Conservation (phyloP, 2,888 invertebrate species). For the Iphiclides podalirius region DNA sequence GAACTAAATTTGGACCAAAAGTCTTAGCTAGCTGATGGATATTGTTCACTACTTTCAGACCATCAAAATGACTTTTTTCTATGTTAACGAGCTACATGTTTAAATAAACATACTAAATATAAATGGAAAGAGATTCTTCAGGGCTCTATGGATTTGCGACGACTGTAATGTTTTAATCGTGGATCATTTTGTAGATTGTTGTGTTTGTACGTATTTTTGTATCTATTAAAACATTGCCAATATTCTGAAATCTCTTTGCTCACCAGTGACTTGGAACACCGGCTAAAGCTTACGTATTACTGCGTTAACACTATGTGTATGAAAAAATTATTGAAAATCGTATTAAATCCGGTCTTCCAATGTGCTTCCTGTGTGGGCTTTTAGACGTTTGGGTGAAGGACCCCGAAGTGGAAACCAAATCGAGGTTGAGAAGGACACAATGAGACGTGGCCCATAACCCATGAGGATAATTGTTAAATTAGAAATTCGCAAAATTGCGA, state of each 20-base stretch:
- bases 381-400: slow-evolving; percentile 79
- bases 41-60: neutral
- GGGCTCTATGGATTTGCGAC: slow-evolving; percentile 74
- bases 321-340: slow-evolving; percentile 32
- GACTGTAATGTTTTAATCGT: slow-evolving; percentile 72
- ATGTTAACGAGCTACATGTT: too few species aligned
- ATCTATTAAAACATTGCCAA: slow-evolving; percentile 66
- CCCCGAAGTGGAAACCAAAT: slow-evolving; percentile 90
- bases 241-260: slow-evolving; percentile 61
- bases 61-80: too few species aligned
- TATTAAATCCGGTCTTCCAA: slow-evolving; percentile 58
- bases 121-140: too few species aligned
- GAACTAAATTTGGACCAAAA: slow-evolving; percentile 19
- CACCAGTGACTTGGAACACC: slow-evolving; percentile 71
- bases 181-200: slow-evolving; percentile 76
- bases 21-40: neutral
- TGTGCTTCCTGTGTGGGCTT: slow-evolving; percentile 50
- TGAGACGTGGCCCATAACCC: slow-evolving; percentile 85
- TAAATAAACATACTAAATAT: too few species aligned
- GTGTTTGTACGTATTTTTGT: slow-evolving; percentile 78
- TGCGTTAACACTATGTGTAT: slow-evolving; percentile 32
- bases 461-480: slow-evolving; percentile 56
- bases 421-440: slow-evolving; percentile 88
- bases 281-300: slow-evolving; percentile 47
- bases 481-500: slow-evolving; percentile 50